phyloP scores from a whole-genome alignment of 1,140 invertebrate species.

The Ylistrum balloti region DNA sequence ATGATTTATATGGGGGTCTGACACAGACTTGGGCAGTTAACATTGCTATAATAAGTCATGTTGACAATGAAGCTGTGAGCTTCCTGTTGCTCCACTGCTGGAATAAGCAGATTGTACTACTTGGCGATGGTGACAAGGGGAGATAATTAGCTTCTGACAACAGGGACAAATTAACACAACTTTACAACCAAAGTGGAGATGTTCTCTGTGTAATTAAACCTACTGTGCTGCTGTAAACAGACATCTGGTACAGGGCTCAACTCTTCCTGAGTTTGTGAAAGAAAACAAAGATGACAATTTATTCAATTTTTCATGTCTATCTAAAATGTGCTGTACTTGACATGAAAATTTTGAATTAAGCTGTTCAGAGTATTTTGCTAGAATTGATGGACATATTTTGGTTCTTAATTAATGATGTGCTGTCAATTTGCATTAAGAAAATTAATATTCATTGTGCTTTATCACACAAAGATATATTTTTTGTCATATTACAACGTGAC shows the following conservation, averaged over 20 bases:
- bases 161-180: neutral
- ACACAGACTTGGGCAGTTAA: neutral
- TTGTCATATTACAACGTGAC: neutral
- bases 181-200: neutral
- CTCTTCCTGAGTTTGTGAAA: neutral
- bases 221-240: neutral
- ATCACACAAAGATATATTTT: neutral
- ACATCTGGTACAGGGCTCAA: neutral
- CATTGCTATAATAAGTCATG: neutral
- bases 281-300: neutral
- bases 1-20: neutral
- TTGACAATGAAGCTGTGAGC: neutral
- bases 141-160: neutral
- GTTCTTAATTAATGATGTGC: neutral
- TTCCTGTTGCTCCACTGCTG: neutral
- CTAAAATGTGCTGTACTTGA: neutral
- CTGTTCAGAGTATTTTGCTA: too few species aligned
- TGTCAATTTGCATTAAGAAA: neutral
- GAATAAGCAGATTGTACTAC: neutral
- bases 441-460: neutral
- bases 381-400: neutral
- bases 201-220: neutral
- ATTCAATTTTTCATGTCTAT: neutral
- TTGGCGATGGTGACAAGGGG: neutral
- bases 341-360: too few species aligned